These are phyloP conservation scores for Unio pictorum DNA, from an alignment of 2,888 invertebrate genomes.

Conservation along the genomic window DNA sequence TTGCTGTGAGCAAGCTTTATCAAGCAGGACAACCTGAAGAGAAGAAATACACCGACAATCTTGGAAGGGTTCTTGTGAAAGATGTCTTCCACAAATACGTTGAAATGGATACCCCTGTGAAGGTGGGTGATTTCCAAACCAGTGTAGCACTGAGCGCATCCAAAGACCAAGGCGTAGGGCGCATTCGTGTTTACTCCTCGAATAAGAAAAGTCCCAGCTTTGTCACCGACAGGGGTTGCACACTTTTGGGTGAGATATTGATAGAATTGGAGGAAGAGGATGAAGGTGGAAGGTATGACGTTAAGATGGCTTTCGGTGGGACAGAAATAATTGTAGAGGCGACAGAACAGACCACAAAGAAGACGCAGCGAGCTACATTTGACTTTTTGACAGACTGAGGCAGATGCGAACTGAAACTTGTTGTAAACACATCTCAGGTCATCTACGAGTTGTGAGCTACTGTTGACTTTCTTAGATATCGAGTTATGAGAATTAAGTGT, in stretches of 20 bases:
- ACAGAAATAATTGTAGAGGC: slow-evolving; percentile 28
- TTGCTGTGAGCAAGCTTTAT: slow-evolving; percentile 21
- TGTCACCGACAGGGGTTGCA: slow-evolving; percentile 21
- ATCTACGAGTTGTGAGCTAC: too few relatives aligned
- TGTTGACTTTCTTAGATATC: too few relatives aligned
- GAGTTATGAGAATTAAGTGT: too few relatives aligned
- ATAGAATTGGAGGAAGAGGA: slow-evolving; percentile 14
- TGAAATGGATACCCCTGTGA: slow-evolving; percentile 20
- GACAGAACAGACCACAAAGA: slow-evolving; percentile 9
- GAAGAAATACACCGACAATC: slow-evolving; percentile 9
- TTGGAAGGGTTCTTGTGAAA: slow-evolving; percentile 12
- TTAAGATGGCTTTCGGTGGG: slow-evolving; percentile 26
- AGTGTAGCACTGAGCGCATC: slow-evolving; percentile 14
- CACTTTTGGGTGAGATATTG: slow-evolving; percentile 21
- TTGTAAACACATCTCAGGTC: too few relatives aligned
- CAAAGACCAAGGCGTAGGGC: slow-evolving; percentile 9
- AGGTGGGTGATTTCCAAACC: slow-evolving; percentile 18
- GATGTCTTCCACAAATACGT: slow-evolving; percentile 30
- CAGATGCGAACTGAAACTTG: neutral
- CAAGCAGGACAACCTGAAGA: slow-evolving; percentile 17
- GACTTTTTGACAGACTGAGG: slow-evolving; percentile 18
- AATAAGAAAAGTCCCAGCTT: slow-evolving; percentile 16
- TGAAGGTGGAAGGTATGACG: slow-evolving; percentile 6
- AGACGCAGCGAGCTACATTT: slow-evolving; percentile 17
- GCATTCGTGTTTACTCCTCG: slow-evolving; percentile 24